Percentiles rank a stretch among this genome's conserved stretches.
These are phyloP conservation scores for Triops longicaudatus DNA, from an alignment of 1,140 invertebrate species.

Conservation along the genomic window DNA sequence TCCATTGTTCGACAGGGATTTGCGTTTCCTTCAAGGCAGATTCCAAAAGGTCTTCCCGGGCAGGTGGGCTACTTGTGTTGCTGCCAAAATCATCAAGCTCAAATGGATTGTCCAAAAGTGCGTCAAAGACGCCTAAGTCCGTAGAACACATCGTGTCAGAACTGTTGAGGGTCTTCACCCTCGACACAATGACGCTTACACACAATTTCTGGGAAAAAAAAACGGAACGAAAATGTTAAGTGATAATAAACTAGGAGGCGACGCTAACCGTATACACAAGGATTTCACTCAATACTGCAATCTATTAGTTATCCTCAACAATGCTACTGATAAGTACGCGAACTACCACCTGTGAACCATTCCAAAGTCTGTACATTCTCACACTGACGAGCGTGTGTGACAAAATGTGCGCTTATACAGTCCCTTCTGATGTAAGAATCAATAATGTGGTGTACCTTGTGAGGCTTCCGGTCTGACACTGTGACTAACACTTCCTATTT, in stretches of 20 bases:
- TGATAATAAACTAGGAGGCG: no score
- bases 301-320: background rate
- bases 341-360: background rate
- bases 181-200: background rate
- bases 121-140: constrained; percentile 1
- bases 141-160: background rate
- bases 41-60: background rate
- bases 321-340: no score
- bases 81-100: background rate
- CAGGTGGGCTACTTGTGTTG: background rate
- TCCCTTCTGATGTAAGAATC: background rate
- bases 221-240: no score
- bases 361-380: background rate
- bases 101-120: background rate
- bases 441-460: background rate
- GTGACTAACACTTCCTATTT: background rate
- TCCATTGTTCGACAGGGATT: background rate
- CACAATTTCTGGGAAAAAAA: no score
- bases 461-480: background rate
- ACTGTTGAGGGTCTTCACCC: constrained; percentile 5
- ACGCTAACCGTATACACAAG: no score
- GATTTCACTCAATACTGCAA: no score
- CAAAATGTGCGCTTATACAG: background rate
- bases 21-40: background rate
- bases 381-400: background rate